Conservation (phyloP, 2,888 invertebrate species). For the Spialia ferax region DNA sequence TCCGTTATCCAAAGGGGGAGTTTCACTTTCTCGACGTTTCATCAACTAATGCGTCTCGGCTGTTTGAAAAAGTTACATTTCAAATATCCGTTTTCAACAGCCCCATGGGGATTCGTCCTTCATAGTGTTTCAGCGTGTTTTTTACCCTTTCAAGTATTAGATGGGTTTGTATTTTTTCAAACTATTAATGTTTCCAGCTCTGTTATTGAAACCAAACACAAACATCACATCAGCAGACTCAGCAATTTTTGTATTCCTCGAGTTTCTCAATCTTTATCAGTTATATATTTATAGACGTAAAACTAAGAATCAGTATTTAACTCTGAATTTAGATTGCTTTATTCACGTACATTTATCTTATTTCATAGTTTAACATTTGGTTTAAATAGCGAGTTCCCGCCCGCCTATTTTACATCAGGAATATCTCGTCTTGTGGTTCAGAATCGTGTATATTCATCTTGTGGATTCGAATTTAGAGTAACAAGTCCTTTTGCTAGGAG, state of each 20-base stretch:
- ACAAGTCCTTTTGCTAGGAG: slow-evolving; percentile 14
- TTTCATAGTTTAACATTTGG: neutral
- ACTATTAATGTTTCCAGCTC: neutral
- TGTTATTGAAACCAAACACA: neutral
- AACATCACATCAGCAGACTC: too few species aligned
- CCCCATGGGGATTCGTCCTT: slow-evolving; percentile 23
- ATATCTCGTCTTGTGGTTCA: too few species aligned
- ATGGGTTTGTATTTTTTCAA: slow-evolving; percentile 1
- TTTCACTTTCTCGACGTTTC: slow-evolving; percentile 27
- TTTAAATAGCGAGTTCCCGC: neutral
- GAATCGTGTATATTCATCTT: slow-evolving; percentile 16
- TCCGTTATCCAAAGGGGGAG: slow-evolving; percentile 23
- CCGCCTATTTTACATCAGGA: slow-evolving; percentile 5
- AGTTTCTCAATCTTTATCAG: too few species aligned
- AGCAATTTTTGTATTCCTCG: neutral
- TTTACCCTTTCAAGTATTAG: slow-evolving; percentile 20
- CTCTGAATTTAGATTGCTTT: neutral
- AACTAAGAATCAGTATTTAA: too few species aligned
- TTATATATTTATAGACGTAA: too few species aligned
- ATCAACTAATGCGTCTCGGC: slow-evolving; percentile 40
- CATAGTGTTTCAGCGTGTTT: slow-evolving; percentile 13
- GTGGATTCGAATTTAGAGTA: slow-evolving; percentile 11
- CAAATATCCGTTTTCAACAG: slow-evolving; percentile 36
- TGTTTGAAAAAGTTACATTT: slow-evolving; percentile 31
- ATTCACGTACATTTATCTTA: neutral